Percentiles rank a stretch among this genome's conserved stretches.
Conservation (phyloP, 2,888 invertebrate species). For the Aricia artaxerxes region DNA sequence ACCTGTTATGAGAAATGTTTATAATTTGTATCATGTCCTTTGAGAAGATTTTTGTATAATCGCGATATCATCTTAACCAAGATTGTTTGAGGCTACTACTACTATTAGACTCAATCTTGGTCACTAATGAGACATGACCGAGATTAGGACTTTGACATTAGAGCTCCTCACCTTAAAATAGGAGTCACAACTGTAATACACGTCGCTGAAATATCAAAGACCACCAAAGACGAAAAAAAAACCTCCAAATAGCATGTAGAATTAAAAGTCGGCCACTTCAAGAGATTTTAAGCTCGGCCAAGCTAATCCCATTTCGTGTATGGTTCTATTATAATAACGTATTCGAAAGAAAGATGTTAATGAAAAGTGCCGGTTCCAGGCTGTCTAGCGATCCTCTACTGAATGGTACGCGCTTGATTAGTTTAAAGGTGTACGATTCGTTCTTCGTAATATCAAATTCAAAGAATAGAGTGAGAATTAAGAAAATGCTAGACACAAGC, state of each 20-base stretch:
- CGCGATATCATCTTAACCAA: too few species aligned
- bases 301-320: constrained; percentile 10
- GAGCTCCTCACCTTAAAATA: too few species aligned
- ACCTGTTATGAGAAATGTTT: too few species aligned
- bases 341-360: constrained; percentile 5
- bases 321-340: constrained; percentile 8
- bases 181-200: not conserved
- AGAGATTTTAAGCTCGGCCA: constrained; percentile 16
- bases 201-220: not conserved
- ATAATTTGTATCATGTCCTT: too few species aligned
- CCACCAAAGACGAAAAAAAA: constrained; percentile 21
- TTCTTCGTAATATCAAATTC: not conserved
- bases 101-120: too few species aligned
- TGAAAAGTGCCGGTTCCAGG: constrained; percentile 8
- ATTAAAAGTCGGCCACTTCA: constrained; percentile 27
- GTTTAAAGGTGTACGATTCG: constrained; percentile 18
- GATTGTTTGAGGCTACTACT: too few species aligned
- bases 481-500: too few species aligned
- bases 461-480: too few species aligned
- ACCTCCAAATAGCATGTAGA: not conserved
- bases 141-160: too few species aligned
- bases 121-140: too few species aligned
- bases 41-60: too few species aligned
- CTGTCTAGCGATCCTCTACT: constrained; percentile 9
- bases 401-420: constrained; percentile 21